A percentile compares a stretch with the other conserved stretches of the same genome.
These are phyloP conservation scores for Fregetta grallaria DNA, from an alignment of 2,113 vertebrate species.

Conservation along the genomic window DNA sequence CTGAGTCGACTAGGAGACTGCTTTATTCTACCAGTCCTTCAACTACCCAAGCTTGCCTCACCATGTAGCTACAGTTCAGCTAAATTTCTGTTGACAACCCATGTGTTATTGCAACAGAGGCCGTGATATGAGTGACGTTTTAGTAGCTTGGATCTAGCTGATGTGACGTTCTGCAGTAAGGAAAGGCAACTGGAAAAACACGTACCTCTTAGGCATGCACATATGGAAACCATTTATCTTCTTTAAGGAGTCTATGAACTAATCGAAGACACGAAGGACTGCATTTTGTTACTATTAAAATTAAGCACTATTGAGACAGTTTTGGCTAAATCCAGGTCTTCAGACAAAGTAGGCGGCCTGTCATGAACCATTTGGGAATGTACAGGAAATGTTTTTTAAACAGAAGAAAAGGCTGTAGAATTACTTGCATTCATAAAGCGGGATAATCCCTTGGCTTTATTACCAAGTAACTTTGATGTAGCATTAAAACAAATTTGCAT, in stretches of 20 bases:
- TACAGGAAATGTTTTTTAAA: neutral
- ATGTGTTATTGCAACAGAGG: neutral
- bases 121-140: accelerated
- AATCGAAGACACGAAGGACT: neutral
- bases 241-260: neutral
- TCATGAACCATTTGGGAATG: neutral
- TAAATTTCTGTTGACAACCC: no score
- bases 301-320: neutral
- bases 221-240: neutral
- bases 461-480: neutral
- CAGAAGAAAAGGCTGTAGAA: neutral
- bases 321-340: neutral
- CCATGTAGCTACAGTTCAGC: neutral
- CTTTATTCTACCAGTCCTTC: neutral
- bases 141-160: neutral
- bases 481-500: slow-evolving; percentile 27
- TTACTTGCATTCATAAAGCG: neutral
- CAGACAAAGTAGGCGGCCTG: neutral
- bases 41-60: accelerated
- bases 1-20: neutral
- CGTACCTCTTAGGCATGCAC: neutral
- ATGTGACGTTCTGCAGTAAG: neutral
- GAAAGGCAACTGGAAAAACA: neutral
- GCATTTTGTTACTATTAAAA: neutral
- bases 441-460: slow-evolving; percentile 21